Percentiles rank a stretch among this genome's conserved stretches.
Evolutionary conservation across 2,797 vertebrate species (phyloP).

Genomic region (Cyclura pinguis): DNA sequence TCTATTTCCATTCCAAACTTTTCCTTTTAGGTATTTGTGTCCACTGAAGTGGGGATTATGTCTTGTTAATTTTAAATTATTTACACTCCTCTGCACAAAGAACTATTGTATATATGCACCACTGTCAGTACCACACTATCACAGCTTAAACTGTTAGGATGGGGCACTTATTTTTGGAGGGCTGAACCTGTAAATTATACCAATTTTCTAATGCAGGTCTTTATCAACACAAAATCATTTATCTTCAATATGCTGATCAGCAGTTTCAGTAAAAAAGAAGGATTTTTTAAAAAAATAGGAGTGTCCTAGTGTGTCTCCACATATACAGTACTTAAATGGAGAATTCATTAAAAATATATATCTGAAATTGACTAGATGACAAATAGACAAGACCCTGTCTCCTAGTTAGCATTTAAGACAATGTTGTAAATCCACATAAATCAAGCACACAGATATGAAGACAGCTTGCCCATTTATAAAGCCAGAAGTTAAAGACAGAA

Average conservation of each 20-base stretch:
- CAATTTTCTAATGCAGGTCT: constrained; percentile 62
- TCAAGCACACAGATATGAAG: constrained; percentile 23
- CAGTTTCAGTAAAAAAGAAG: constrained; percentile 58
- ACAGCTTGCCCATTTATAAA: constrained; percentile 17
- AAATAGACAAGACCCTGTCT: not conserved
- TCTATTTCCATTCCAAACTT: constrained; percentile 64
- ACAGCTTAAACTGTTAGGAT: constrained; percentile 59
- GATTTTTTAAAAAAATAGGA: not conserved
- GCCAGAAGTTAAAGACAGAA: constrained; percentile 33
- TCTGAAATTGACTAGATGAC: not conserved
- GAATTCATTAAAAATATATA: constrained; percentile 46
- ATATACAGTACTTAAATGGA: constrained; percentile 47
- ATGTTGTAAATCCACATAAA: constrained; percentile 45
- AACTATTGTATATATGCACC: constrained; percentile 34
- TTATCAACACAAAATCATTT: constrained; percentile 46
- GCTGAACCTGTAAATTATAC: constrained; percentile 54
- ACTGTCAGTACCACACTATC: constrained; percentile 56
- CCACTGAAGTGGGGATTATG: constrained; percentile 45
- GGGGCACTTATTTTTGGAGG: constrained; percentile 51
- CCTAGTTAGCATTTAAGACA: constrained; percentile 43
- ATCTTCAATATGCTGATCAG: constrained; percentile 57
- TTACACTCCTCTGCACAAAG: constrained; percentile 52
- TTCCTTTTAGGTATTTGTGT: constrained; percentile 49
- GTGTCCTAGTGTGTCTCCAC: not conserved
- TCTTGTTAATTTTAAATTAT: constrained; percentile 59